Conservation (phyloP, 2,113 vertebrate species). For the Tragelaphus buxtoni region DNA sequence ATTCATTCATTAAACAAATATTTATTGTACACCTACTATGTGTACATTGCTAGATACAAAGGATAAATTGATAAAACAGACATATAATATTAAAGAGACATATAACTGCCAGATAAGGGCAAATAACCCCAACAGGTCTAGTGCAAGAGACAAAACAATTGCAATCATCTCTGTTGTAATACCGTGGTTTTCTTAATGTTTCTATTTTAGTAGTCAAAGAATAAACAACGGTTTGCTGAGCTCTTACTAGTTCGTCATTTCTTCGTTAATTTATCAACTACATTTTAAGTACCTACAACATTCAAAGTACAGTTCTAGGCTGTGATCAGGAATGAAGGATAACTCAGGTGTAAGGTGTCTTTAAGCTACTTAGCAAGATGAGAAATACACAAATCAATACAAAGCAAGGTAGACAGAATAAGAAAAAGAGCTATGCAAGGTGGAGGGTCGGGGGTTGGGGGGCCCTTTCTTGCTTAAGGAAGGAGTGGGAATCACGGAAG, state of each 20-base stretch:
- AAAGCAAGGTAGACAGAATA: not conserved
- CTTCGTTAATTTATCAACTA: not conserved
- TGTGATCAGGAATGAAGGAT: not conserved
- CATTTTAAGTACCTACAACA: not conserved
- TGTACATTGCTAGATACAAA: not conserved
- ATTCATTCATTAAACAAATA: not conserved
- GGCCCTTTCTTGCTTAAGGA: not conserved
- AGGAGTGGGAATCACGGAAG: accelerated
- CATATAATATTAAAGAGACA: not conserved
- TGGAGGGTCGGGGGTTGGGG: accelerated
- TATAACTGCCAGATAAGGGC: not conserved
- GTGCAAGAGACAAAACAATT: not conserved
- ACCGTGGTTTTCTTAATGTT: not conserved
- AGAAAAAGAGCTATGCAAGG: not conserved
- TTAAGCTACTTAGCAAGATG: not conserved
- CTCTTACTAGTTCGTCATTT: not conserved
- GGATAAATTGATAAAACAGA: not conserved
- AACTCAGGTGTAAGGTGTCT: not conserved
- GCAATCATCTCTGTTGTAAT: not conserved
- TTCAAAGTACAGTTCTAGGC: not conserved
- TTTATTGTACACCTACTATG: not conserved
- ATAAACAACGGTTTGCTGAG: not conserved
- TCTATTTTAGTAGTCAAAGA: not conserved
- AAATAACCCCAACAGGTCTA: not conserved
- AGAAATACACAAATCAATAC: not conserved